Percentiles rank a stretch among this genome's conserved stretches.
phyloP scores from a whole-genome alignment of 2,888 invertebrate species.

The Temnothorax rugatulus region DNA sequence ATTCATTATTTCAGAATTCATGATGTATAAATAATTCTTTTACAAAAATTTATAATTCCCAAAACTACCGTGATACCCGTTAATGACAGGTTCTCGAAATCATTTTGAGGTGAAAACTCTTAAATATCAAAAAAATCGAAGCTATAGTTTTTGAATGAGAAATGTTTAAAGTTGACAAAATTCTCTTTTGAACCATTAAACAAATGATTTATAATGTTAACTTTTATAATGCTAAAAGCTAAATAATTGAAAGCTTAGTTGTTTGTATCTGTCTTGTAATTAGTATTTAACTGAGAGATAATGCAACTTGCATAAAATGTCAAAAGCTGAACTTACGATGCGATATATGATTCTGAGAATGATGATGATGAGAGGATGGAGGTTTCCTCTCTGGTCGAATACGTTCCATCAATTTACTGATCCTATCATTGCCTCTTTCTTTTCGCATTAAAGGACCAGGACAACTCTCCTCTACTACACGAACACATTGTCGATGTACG shows the following conservation, averaged over 20 bases:
- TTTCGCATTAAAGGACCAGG: slow-evolving; percentile 90
- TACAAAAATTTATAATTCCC: no score
- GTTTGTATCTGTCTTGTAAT: not conserved
- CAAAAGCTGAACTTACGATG: slow-evolving; percentile 75
- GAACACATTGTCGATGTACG: slow-evolving; percentile 94
- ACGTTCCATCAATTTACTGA: slow-evolving; percentile 92
- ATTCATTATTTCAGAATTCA: no score
- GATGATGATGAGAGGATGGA: slow-evolving; percentile 85
- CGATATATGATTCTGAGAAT: slow-evolving; percentile 80
- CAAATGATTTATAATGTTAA: not conserved
- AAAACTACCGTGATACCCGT: no score
- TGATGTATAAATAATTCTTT: no score
- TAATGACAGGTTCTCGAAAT: no score
- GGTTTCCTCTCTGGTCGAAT: slow-evolving; percentile 87
- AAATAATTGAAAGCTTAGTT: not conserved
- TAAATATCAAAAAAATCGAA: no score
- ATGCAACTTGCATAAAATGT: slow-evolving; percentile 26
- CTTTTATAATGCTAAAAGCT: not conserved
- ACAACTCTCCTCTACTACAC: slow-evolving; percentile 93
- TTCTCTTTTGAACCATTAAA: no score
- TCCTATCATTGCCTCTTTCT: slow-evolving; percentile 90
- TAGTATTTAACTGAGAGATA: not conserved
- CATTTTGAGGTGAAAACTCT: no score
- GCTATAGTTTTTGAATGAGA: no score
- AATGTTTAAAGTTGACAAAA: no score